phyloP scores from a whole-genome alignment of 2,888 invertebrate species.

The Notodonta ziczac region DNA sequence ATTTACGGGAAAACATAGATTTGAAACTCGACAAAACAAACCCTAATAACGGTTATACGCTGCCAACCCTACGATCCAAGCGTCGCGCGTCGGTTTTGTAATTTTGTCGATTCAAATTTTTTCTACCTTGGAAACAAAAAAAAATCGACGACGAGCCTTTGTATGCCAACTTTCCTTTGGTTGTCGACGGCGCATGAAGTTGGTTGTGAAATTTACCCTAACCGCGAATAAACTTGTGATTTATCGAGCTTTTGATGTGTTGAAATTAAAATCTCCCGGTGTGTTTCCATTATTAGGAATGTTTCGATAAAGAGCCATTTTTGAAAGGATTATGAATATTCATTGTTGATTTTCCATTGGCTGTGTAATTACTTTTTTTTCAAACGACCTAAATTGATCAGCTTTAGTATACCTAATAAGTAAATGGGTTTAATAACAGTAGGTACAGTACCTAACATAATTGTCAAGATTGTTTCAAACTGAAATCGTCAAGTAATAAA shows the following conservation, averaged over 20 bases:
- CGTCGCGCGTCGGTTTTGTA: conserved; percentile 67
- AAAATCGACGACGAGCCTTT: conserved; percentile 71
- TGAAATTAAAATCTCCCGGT: conserved; percentile 58
- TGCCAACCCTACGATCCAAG: conserved; percentile 59
- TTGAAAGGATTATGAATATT: conserved; percentile 36
- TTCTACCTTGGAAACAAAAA: conserved; percentile 72
- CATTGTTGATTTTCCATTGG: conserved; percentile 17
- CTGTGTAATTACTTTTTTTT: background rate
- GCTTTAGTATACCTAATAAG: no score
- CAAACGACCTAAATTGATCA: background rate
- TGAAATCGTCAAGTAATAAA: background rate
- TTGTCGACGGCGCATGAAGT: conserved; percentile 74
- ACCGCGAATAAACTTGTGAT: conserved; percentile 69
- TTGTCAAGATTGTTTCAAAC: background rate
- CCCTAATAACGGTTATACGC: background rate
- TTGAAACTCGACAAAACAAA: no score
- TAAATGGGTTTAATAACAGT: background rate
- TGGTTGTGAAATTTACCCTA: conserved; percentile 69
- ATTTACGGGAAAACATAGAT: no score
- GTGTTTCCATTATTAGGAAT: conserved; percentile 55
- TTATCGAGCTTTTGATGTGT: conserved; percentile 69
- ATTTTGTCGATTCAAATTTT: conserved; percentile 75
- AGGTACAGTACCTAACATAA: no score
- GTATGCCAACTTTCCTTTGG: conserved; percentile 71
- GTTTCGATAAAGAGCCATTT: conserved; percentile 37